A percentile compares a stretch with the other conserved stretches of the same genome.
phyloP scores from a whole-genome alignment of 2,888 invertebrate species.

The Ichneumon xanthorius region DNA sequence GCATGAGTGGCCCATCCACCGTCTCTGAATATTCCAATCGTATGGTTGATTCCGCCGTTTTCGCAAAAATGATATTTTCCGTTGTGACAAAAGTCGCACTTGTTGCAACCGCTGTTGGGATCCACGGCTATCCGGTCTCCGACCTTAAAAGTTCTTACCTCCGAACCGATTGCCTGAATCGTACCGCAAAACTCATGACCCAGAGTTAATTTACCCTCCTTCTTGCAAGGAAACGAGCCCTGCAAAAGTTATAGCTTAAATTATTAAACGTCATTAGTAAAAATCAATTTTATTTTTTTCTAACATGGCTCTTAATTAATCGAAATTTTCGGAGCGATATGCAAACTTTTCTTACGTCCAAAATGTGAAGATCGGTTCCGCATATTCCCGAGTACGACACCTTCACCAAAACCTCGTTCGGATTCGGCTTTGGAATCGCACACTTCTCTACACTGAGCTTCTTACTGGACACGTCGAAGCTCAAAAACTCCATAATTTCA shows the following conservation, averaged over 20 bases:
- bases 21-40: constrained; percentile 88
- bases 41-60: constrained; percentile 87
- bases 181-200: constrained; percentile 91
- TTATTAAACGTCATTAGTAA: neutral
- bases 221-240: constrained; percentile 89
- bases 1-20: constrained; percentile 91
- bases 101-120: constrained; percentile 89
- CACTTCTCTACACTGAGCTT: constrained; percentile 74
- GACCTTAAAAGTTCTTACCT: constrained; percentile 86
- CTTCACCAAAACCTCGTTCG: constrained; percentile 88
- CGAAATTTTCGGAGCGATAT: neutral
- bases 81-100: constrained; percentile 88
- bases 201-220: constrained; percentile 86
- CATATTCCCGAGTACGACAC: constrained; percentile 90
- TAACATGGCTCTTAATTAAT: neutral
- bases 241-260: constrained; percentile 75
- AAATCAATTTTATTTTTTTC: neutral
- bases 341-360: constrained; percentile 86
- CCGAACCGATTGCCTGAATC: constrained; percentile 87
- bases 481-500: constrained; percentile 79
- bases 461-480: constrained; percentile 77
- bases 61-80: constrained; percentile 89
- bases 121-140: constrained; percentile 90
- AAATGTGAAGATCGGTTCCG: constrained; percentile 91
- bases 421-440: constrained; percentile 75